phyloP scores from a whole-genome alignment of 2,113 vertebrate species.

The Numida meleagris region DNA sequence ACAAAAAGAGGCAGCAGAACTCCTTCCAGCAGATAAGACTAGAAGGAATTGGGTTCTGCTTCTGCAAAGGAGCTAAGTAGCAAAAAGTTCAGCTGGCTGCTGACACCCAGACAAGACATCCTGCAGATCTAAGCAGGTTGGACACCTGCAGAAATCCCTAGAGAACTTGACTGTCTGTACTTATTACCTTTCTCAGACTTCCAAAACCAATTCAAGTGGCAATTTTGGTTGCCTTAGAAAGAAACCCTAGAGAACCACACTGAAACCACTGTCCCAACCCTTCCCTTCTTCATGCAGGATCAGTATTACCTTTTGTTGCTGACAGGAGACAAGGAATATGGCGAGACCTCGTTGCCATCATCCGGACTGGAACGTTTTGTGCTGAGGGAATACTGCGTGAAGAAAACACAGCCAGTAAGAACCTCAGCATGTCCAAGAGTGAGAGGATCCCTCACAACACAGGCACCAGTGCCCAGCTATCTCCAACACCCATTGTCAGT shows the following conservation, averaged over 20 bases:
- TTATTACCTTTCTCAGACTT: background rate
- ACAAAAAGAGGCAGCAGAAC: background rate
- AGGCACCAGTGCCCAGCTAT: background rate
- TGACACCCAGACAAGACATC: background rate
- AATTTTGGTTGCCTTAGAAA: background rate
- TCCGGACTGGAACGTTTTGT: slow-evolving; percentile 92
- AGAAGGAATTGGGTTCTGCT: background rate
- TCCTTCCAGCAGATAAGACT: background rate
- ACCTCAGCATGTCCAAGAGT: rapidly evolving
- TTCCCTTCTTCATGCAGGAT: background rate
- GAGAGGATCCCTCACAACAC: background rate
- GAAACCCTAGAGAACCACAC: background rate
- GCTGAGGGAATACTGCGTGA: slow-evolving; percentile 90
- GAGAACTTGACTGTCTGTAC: background rate
- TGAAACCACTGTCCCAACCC: background rate
- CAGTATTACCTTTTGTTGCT: slow-evolving; percentile 95
- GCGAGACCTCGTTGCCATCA: slow-evolving; percentile 94
- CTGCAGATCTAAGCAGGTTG: background rate
- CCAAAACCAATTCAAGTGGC: background rate
- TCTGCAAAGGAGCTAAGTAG: background rate
- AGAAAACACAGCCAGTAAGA: background rate
- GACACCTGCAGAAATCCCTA: background rate
- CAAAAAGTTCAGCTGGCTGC: background rate
- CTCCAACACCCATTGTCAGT: background rate
- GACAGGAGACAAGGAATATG: slow-evolving; percentile 95